Base-by-base conservation (phyloP, 1,140 invertebrate species). In the Medauroidea extradentata region DNA sequence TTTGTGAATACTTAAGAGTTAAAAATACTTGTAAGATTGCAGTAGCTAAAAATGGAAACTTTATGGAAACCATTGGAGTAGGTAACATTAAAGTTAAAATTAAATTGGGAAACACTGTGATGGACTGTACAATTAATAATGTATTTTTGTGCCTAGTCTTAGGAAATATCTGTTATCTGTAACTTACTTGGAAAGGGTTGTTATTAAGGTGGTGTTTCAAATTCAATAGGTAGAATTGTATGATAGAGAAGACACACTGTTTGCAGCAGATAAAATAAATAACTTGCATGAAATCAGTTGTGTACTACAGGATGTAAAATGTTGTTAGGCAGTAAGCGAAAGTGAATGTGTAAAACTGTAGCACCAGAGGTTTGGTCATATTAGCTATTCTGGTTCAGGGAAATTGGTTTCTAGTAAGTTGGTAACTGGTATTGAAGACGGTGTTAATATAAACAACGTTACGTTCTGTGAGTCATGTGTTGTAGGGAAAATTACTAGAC, bases 381-480 rank as follows among this genome's bases (percentile, higher is more conserved):
- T 69, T n/a, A 63, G 59, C 59, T 54, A 59, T 21, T 46, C 59
- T 19, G 42, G 38, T 34, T 24, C 70, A 8, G 63, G 63, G 27
- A 63, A 56, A 50, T 21, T 71, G 21, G 21, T 34, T 41, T 44
- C 21, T 16, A 43, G 19, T 2, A 21, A 25, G 16, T 3, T 59
- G 14, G 4, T 59, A 8, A 34, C 55, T 2, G 57, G 41, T 16
- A 11, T 58, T 7, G 11, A 34, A 5, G 21, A 34, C 3, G 21
- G 23, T 23, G n/a, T 43, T n/a, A 8, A 49, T 2, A 14, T 29
- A 14, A 13, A n/a, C 18, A 50, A 54, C 23, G 34, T 41, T 44
- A 42, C 23, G 11, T 43, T 66, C 43, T 70, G 66, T 65, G 60
- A 66, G 61, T 46, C 48, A 39, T 71, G 63, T 63, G 18, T 63